These are phyloP conservation scores for Albula glossodonta DNA, from an alignment of 2,113 vertebrate species.

Conservation along the genomic window DNA sequence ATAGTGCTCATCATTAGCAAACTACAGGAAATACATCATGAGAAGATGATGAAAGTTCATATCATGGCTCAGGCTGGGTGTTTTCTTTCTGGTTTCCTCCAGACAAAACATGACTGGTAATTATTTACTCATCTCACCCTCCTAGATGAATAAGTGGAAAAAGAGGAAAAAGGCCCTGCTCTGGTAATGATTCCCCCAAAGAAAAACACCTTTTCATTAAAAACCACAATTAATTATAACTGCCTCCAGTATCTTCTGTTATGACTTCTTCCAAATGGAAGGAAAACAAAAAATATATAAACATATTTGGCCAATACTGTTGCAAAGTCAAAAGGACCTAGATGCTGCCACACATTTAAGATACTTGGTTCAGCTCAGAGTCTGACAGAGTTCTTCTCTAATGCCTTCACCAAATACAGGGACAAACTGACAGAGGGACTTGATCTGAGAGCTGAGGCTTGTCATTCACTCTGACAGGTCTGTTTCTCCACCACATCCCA, in stretches of 20 bases:
- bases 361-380: neutral
- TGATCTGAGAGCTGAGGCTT: neutral
- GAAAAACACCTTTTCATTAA: conserved; percentile 13
- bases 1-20: conserved; percentile 9
- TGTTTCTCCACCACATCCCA: conserved; percentile 8
- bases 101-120: neutral
- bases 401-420: conserved; percentile 8
- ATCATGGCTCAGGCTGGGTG: neutral
- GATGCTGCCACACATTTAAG: neutral
- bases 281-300: neutral
- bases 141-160: neutral
- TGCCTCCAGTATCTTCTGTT: neutral
- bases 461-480: conserved; percentile 35
- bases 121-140: neutral
- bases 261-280: neutral
- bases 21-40: conserved; percentile 20
- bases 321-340: neutral
- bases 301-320: neutral
- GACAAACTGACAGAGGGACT: conserved; percentile 18
- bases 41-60: conserved; percentile 14
- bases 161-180: neutral
- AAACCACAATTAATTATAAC: conserved; percentile 1
- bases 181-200: neutral
- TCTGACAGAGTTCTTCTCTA: neutral
- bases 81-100: neutral